Base-by-base conservation (phyloP, 1,140 invertebrate genomes). In the Sipha flava region DNA sequence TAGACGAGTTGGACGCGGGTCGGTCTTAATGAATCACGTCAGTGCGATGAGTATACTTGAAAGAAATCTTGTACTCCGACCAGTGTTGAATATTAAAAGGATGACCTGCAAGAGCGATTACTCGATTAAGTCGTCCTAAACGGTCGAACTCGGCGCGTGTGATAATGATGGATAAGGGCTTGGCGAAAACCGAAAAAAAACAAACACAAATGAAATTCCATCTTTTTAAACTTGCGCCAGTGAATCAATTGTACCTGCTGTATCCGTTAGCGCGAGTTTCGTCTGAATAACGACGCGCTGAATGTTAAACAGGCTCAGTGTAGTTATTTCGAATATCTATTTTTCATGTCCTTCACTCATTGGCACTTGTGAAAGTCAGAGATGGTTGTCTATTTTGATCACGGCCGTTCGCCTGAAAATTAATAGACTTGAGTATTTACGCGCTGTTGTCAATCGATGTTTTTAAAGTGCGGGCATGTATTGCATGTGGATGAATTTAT, bases 1-100 rank as follows among this genome's bases (percentile, higher is more conserved):
- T 1, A 23, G 26, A 54, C 7, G 14, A 12, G 16, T 12, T 47
- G 68, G 68, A 21, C 14, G 37, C 21, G 23, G 26, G 37, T 4
- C 4, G n/a, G 47, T 37, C 31, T 75, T 47, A 31, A 75, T 75
- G 70, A 75, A 75, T 75, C 70, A 75, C 54, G 47, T 75, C 31
- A 54, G 34, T 37, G 45, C 14, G 1, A 29, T n/a, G 68, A 52
- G 29, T 26, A 57, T 52, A 31, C 68, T 72, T 45, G 49, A 49
- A 72, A 72, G 68, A 43, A 49, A 72, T 72, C 68, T 49, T n/a
- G n/a, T n/a, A 31, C 43, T 31, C 12, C 23, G 47, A 23, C 29
- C 70, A 29, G 45, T 31, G 70, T 37, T 34, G 37, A 75, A 75
- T 75, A 54, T 75, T 54, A 75, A 54, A 75, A 31, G 9, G 47